phyloP scores from a whole-genome alignment of 2,888 invertebrate genomes.

The Plagodis pulveraria region DNA sequence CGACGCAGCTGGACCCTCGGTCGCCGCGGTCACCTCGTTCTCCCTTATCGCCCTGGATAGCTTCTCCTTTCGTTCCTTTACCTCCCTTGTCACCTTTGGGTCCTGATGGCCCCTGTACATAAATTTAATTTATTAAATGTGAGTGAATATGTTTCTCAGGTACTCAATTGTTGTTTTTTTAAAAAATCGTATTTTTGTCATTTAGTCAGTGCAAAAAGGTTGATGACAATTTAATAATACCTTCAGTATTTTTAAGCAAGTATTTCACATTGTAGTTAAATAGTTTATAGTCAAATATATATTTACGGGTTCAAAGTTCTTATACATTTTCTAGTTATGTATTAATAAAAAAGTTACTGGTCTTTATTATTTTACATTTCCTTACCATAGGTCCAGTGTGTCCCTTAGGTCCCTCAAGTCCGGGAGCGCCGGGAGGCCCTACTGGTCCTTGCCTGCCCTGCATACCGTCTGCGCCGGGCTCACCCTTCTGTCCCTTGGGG shows the following conservation, averaged over 20 bases:
- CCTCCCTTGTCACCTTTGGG: slow-evolving; percentile 88
- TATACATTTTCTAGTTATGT: too few species aligned
- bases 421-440: slow-evolving; percentile 86
- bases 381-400: slow-evolving; percentile 85
- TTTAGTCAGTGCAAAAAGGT: too few species aligned
- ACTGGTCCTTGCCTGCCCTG: slow-evolving; percentile 87
- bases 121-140: background rate
- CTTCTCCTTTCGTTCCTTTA: slow-evolving; percentile 85
- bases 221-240: too few species aligned
- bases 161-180: too few species aligned
- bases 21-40: slow-evolving; percentile 85
- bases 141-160: too few species aligned
- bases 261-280: too few species aligned
- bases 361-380: background rate
- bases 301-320: too few species aligned
- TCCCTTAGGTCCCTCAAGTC: slow-evolving; percentile 86
- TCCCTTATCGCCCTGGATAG: slow-evolving; percentile 85
- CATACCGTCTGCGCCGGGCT: slow-evolving; percentile 91
- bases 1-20: slow-evolving; percentile 73
- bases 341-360: background rate
- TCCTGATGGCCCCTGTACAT: slow-evolving; percentile 87
- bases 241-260: too few species aligned
- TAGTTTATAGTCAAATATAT: too few species aligned
- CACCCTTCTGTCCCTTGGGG: slow-evolving; percentile 94
- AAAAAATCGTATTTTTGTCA: too few species aligned